Evolutionary conservation across 2,888 invertebrate species (phyloP), one percentile per base, ranked within the genome.

Genomic region (Seira musarum): DNA sequence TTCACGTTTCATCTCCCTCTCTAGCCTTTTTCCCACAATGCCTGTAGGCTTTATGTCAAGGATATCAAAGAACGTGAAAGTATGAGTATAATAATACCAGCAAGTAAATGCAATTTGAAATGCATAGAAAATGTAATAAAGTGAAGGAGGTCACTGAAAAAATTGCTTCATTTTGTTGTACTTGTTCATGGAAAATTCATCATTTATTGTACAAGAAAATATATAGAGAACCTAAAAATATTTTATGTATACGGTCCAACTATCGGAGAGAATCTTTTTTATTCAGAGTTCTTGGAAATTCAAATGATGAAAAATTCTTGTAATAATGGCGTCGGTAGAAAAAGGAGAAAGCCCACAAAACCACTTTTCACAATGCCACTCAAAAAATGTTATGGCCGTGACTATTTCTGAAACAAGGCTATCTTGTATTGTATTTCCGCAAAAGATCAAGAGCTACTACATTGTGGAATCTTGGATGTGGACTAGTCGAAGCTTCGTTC

Each of bases 61-160:
- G 57, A 67, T 35, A 60, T 21, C 22, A 57, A 57, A 30, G 24
- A 69, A 8, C 6, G 5, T 40, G 40, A 40, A 40, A 40, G 13
- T 40, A 40, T 17, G 60, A 70, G n/a, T 40, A 40, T 8, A 40
- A 40, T 40, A 40, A 13, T 13, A 13, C 6, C 13, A 40, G 40
- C 40, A 13, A 13, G 40, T 40, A 40, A 69, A 63, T 64, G 76
- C 64, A 64, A 70, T 76, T 76, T 76, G 69, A 68, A 69, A 76
- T 76, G 69, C 76, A 70, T 76, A 35, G 76, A 76, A 76, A 76
- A 76, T 69, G 69, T 69, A 76, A 76, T 76, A 76, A 69, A 69
- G 35, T 69, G 63, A 69, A 75, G 63, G 75, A 75, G 75, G 75
- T 75, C 75, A 75, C 46, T 21, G 22, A 35, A 61, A 67, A n/a